A percentile compares a stretch with the other conserved stretches of the same genome.
These are phyloP conservation scores for Anagrus nilaparvatae DNA, from an alignment of 1,140 invertebrate genomes.

Conservation along the genomic window DNA sequence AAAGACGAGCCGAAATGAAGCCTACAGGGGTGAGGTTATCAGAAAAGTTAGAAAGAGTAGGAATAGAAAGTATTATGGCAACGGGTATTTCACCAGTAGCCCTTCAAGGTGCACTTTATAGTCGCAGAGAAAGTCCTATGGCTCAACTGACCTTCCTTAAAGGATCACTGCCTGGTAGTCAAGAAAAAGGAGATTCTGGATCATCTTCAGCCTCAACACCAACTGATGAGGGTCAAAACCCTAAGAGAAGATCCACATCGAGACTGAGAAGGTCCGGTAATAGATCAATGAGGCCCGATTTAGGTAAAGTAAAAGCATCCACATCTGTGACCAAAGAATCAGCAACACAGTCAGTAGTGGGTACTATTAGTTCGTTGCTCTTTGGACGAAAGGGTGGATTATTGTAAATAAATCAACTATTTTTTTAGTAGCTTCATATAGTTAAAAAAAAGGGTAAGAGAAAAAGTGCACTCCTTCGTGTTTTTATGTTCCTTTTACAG, in stretches of 20 bases:
- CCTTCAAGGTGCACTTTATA: conserved; percentile 44
- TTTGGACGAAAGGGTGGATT: conserved; percentile 76
- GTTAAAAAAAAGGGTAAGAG: conserved; percentile 2
- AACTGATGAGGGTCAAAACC: not conserved
- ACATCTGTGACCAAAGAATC: conserved; percentile 38
- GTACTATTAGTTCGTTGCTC: conserved; percentile 67
- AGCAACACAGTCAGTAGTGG: conserved; percentile 51
- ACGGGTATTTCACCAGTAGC: conserved; percentile 44
- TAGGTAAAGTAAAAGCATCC: conserved; percentile 45
- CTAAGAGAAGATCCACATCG: conserved; percentile 13
- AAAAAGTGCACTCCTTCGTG: conserved; percentile 5
- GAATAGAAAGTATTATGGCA: conserved; percentile 55
- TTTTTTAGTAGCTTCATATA: not conserved
- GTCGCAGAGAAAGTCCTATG: conserved; percentile 57
- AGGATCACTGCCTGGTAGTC: conserved; percentile 37
- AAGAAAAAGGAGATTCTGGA: not conserved
- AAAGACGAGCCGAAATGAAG: conserved; percentile 19
- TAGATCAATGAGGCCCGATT: conserved; percentile 46
- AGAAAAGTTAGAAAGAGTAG: conserved; percentile 58
- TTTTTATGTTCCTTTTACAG: conserved; percentile 6
- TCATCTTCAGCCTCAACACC: not conserved
- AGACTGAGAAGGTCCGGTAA: conserved; percentile 34
- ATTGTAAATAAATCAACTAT: conserved; percentile 41
- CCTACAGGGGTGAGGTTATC: not conserved
- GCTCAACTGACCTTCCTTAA: conserved; percentile 65